Percentiles rank a stretch among this genome's conserved stretches.
Conservation (phyloP, 1,140 invertebrate species). For the Zaprionus ornatus region DNA sequence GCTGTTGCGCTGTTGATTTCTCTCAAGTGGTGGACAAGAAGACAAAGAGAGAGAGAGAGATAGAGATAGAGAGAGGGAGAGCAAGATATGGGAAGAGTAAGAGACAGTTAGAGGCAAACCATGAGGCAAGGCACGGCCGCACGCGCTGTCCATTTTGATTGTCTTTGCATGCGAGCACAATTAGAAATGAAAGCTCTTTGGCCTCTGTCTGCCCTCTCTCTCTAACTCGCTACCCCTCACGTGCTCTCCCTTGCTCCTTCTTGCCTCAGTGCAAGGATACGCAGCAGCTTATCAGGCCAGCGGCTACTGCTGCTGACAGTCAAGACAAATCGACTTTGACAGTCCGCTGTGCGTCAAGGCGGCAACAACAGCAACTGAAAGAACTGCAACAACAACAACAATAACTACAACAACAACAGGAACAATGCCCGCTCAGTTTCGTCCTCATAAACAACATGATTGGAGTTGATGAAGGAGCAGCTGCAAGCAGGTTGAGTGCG, state of each 20-base stretch:
- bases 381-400: constrained; percentile 16
- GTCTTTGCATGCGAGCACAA: constrained; percentile 24
- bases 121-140: not conserved
- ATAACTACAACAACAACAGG: constrained; percentile 19
- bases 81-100: not conserved
- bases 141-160: constrained; percentile 13
- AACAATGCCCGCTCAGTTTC: constrained; percentile 9
- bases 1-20: too few species aligned
- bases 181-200: constrained; percentile 44
- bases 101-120: not conserved
- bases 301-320: constrained; percentile 43
- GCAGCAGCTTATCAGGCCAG: constrained; percentile 59
- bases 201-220: not conserved
- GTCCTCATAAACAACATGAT: constrained; percentile 21
- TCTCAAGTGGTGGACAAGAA: not conserved
- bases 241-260: not conserved
- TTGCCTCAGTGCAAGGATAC: constrained; percentile 31
- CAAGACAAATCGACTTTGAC: constrained; percentile 68
- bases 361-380: constrained; percentile 25
- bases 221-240: not conserved
- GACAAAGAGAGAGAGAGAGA: not conserved
- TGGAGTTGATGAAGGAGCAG: constrained; percentile 26
- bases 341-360: constrained; percentile 52
- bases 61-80: not conserved
- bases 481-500: constrained; percentile 52